phyloP scores from a whole-genome alignment of 2,888 invertebrate genomes.

The Calameuta pallipes region DNA sequence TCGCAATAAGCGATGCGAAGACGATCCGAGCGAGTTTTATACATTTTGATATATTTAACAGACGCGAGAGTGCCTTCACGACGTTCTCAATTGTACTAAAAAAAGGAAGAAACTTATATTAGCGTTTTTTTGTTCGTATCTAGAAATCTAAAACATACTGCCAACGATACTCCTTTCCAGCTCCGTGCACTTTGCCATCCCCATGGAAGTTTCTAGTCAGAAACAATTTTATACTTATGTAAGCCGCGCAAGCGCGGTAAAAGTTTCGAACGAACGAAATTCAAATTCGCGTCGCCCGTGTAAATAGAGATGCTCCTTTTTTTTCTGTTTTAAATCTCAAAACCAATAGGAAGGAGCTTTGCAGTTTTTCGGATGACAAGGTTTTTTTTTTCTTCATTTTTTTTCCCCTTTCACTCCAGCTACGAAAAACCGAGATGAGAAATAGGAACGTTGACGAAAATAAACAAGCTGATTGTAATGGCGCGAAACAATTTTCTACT shows the following conservation, averaged over 20 bases:
- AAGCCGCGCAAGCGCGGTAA: not conserved
- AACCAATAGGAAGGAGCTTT: not conserved
- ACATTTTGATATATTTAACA: conserved; percentile 12
- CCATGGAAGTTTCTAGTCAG: conserved; percentile 63
- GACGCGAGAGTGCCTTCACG: conserved; percentile 8
- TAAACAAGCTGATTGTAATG: not conserved
- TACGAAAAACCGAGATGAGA: not conserved
- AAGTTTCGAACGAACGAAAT: not conserved
- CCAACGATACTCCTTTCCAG: conserved; percentile 58
- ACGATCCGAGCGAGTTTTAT: conserved; percentile 4
- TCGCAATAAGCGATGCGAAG: not conserved
- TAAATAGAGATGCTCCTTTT: not conserved
- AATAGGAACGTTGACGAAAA: not conserved
- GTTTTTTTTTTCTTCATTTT: conserved; percentile 33
- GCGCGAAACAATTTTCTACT: not conserved
- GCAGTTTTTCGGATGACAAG: not conserved
- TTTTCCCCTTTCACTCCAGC: conserved; percentile 15
- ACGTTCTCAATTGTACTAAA: not conserved
- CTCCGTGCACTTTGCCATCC: conserved; percentile 55
- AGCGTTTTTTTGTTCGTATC: not conserved
- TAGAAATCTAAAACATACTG: conserved; percentile 37
- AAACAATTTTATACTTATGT: conserved; percentile 43
- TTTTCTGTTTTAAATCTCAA: not conserved
- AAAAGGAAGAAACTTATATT: not conserved
- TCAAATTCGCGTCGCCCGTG: not conserved